These are phyloP conservation scores for Pseudomyrmex gracilis DNA, from an alignment of 1,140 invertebrate species.

Conservation along the genomic window DNA sequence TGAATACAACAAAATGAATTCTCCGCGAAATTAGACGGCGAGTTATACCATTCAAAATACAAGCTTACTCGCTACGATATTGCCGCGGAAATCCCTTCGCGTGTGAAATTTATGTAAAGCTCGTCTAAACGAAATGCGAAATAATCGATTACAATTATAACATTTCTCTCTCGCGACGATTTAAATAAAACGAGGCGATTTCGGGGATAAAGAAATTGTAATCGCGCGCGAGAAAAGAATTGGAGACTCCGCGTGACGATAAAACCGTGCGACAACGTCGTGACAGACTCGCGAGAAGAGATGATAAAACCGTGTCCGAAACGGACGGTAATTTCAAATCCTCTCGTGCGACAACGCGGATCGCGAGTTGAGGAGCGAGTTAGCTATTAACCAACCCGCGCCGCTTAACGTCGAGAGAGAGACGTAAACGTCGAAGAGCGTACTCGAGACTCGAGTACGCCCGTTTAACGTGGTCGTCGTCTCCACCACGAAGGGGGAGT, in stretches of 20 bases:
- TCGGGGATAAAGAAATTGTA: not conserved
- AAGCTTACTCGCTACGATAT: slow-evolving; percentile 8
- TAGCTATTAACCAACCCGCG: slow-evolving; percentile 23
- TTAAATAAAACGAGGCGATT: not conserved
- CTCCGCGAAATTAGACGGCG: not conserved
- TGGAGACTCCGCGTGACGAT: not conserved
- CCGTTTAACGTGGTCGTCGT: slow-evolving; percentile 32
- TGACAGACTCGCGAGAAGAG: not conserved
- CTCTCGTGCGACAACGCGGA: slow-evolving; percentile 5
- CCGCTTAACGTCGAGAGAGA: slow-evolving; percentile 38
- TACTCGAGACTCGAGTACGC: slow-evolving; percentile 52
- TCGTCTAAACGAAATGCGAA: not conserved
- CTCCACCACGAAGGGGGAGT: not conserved
- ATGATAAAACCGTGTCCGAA: slow-evolving; percentile 34
- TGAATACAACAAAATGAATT: slow-evolving; percentile 32
- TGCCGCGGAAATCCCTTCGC: not conserved
- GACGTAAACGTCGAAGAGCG: slow-evolving; percentile 49
- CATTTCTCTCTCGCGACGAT: not conserved
- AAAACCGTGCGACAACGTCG: not conserved
- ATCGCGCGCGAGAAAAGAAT: not conserved
- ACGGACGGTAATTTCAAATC: slow-evolving; percentile 32
- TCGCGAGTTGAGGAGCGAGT: slow-evolving; percentile 42
- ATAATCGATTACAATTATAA: slow-evolving; percentile 8
- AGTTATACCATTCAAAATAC: not conserved
- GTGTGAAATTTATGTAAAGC: not conserved